phyloP scores from a whole-genome alignment of 2,888 invertebrate species.

The Operophtera brumata region DNA sequence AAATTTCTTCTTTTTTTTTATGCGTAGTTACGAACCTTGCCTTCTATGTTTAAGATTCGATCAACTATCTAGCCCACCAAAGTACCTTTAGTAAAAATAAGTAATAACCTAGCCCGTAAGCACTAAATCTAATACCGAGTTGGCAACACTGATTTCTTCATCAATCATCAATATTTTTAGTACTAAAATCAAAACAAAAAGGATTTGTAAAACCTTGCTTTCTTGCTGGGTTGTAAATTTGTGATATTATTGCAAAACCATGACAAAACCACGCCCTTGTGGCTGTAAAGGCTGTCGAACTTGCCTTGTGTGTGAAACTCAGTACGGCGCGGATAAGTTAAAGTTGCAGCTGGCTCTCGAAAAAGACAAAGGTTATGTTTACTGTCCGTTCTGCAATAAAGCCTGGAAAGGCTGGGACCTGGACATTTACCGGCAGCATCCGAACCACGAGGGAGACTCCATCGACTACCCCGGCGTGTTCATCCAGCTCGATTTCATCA shows the following conservation, averaged over 20 bases:
- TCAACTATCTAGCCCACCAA: no score
- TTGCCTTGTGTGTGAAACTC: slow-evolving; percentile 91
- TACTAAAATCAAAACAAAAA: no score
- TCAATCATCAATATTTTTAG: no score
- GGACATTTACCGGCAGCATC: slow-evolving; percentile 82
- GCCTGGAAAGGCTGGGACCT: slow-evolving; percentile 88
- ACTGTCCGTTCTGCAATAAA: slow-evolving; percentile 87
- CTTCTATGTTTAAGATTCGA: no score
- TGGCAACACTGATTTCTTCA: no score
- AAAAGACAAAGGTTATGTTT: slow-evolving; percentile 83
- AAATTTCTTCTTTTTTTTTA: no score
- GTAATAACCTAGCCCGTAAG: no score
- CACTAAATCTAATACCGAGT: no score
- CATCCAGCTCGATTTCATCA: slow-evolving; percentile 87
- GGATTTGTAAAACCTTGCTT: no score
- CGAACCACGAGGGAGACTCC: slow-evolving; percentile 82
- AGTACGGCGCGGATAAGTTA: slow-evolving; percentile 68
- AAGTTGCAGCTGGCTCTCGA: slow-evolving; percentile 65
- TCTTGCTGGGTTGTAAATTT: no score
- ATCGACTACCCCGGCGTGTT: slow-evolving; percentile 85
- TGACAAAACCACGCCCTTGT: slow-evolving; percentile 87
- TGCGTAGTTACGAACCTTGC: no score
- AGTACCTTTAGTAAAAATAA: no score
- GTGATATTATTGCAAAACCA: slow-evolving; percentile 41
- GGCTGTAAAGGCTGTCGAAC: slow-evolving; percentile 96